Evolutionary conservation across 2,888 invertebrate genomes (phyloP).

Genomic region (Panorpa germanica): DNA sequence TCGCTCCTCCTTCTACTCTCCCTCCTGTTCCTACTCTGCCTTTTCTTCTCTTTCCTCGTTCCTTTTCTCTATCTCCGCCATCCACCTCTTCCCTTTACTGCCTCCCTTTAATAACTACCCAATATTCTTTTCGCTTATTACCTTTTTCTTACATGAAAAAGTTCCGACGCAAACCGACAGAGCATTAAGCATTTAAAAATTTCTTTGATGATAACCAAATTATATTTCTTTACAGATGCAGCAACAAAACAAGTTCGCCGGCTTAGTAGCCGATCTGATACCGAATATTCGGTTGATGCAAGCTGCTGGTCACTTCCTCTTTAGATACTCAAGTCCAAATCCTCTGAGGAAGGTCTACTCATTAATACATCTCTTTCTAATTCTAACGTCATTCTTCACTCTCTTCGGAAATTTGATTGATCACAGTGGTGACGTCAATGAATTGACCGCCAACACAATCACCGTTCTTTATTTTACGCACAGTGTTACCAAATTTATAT

Average conservation of each 20-base stretch:
- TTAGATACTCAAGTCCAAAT: conserved; percentile 47
- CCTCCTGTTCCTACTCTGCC: too few species aligned
- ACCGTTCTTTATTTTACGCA: conserved; percentile 67
- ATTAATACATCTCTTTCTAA: conserved; percentile 35
- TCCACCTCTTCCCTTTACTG: too few species aligned
- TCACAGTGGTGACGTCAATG: conserved; percentile 58
- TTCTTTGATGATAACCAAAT: too few species aligned
- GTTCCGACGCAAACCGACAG: too few species aligned
- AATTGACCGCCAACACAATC: conserved; percentile 57
- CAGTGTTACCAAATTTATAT: conserved; percentile 50
- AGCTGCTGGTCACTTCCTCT: conserved; percentile 56
- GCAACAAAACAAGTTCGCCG: conserved; percentile 22
- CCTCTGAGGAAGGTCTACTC: conserved; percentile 41
- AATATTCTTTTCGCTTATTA: too few species aligned
- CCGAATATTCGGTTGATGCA: conserved; percentile 68
- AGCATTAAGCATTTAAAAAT: too few species aligned
- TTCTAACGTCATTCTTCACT: conserved; percentile 38
- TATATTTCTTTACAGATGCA: conserved; percentile 15
- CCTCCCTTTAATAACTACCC: too few species aligned
- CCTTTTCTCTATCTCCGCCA: too few species aligned
- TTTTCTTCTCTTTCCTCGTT: too few species aligned
- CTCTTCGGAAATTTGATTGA: conserved; percentile 47
- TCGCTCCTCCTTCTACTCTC: too few species aligned
- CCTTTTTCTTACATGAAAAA: too few species aligned
- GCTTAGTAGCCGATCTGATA: conserved; percentile 69